Percentiles rank a stretch among this genome's conserved stretches.
These are phyloP conservation scores for Turdus rufiventris DNA, from an alignment of 2,113 vertebrate genomes.

Conservation along the genomic window DNA sequence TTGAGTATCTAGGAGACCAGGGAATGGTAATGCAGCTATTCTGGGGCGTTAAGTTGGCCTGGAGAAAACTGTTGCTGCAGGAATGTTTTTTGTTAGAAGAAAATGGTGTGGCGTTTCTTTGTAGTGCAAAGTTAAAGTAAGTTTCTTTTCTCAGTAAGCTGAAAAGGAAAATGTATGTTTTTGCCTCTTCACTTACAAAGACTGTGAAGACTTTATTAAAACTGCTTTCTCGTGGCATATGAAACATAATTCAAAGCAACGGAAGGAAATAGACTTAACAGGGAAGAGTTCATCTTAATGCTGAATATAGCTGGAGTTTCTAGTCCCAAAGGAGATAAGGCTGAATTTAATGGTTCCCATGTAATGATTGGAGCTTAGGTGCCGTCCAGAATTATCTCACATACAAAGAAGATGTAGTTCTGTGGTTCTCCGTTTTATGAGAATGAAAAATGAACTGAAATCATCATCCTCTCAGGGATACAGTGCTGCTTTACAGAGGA, in stretches of 20 bases:
- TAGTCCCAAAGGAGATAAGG: background rate
- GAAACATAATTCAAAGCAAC: background rate
- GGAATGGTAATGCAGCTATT: background rate
- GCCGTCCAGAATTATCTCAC: background rate
- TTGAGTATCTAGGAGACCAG: background rate
- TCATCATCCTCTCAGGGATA: background rate
- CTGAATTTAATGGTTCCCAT: background rate
- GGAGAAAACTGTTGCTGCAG: background rate
- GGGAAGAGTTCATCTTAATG: background rate
- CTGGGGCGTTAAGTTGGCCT: background rate
- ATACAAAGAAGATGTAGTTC: background rate
- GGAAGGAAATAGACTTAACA: background rate
- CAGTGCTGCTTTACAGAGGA: background rate
- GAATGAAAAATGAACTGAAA: background rate
- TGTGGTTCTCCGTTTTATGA: background rate
- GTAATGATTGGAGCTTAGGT: background rate
- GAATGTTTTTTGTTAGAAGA: background rate
- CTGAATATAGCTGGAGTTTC: background rate
- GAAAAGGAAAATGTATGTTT: background rate
- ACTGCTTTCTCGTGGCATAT: background rate
- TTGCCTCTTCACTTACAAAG: background rate
- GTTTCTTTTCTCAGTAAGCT: background rate
- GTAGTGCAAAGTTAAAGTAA: background rate
- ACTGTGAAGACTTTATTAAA: background rate
- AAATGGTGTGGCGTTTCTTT: background rate